Evolutionary conservation across 2,888 invertebrate genomes (phyloP), one percentile per base, ranked within the genome.

Genomic region (Eupelmus urozonus): DNA sequence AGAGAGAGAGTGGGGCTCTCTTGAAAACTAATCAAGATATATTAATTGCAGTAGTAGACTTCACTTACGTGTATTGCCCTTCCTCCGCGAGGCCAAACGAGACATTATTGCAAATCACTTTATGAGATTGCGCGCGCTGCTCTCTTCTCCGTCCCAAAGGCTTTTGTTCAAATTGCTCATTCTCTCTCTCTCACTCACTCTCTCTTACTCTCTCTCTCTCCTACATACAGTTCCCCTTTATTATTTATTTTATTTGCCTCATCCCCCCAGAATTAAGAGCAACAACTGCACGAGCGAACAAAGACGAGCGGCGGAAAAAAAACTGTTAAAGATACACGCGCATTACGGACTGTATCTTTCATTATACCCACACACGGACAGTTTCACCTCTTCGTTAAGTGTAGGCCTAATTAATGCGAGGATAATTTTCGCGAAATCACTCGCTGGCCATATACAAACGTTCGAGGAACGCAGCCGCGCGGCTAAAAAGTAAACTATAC

Each of bases 11-110:
- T n/a, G 53, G 49, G 69, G 40, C 55, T 63, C 78, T 49, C 78
- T 70, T 85, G 85, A 84, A 84, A 88, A 85, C 85, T 87, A 87
- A 87, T 87, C 87, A 86, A 87, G 87, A 87, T 84, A 85, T 85
- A 88, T 87, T 88, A 88, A 87, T 87, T 86, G 87, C 85, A 83
- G 83, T 60, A 72, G 79, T 84, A 85, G 84, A 87, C 86, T 86
- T 84, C 85, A 85, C 85, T 87, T 84, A 82, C 81, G 81, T 83
- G 85, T 84, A 85, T 85, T 85, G 84, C 84, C 81, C 67, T 18
- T 71, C 81, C 82, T 84, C 83, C 81, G 81, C 80, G 80, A 81
- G 80, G 60, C 73, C 84, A 83, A 82, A 82, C 72, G 79, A 83
- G 83, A 85, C 85, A 84, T 85, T 87, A 85, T 86, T 86, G 85